These are phyloP conservation scores for Acrobasis suavella DNA, from an alignment of 2,888 invertebrate species.

Conservation along the genomic window DNA sequence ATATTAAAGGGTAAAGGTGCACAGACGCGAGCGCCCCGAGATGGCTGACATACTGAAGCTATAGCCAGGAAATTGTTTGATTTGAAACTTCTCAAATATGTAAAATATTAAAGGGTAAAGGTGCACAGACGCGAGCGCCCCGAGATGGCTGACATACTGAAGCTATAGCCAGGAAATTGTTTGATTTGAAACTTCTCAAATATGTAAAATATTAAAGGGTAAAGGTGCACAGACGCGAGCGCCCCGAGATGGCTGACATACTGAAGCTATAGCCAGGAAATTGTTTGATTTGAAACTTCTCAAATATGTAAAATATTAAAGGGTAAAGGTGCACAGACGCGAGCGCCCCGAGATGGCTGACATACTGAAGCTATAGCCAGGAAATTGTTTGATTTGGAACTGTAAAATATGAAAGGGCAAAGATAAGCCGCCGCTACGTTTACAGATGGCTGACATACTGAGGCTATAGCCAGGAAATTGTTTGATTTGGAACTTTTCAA, in stretches of 20 bases:
- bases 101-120: too few species aligned
- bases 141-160: too few species aligned
- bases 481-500: too few species aligned
- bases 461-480: too few species aligned
- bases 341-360: conserved; percentile 36
- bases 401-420: neutral
- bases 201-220: conserved; percentile 44
- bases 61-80: too few species aligned
- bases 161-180: neutral
- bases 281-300: neutral
- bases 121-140: too few species aligned
- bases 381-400: neutral
- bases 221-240: conserved; percentile 35
- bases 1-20: too few species aligned
- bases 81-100: too few species aligned
- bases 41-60: too few species aligned
- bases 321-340: conserved; percentile 45
- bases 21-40: too few species aligned
- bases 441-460: too few species aligned
- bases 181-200: neutral
- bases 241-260: conserved; percentile 38
- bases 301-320: conserved; percentile 34
- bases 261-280: neutral
- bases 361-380: conserved; percentile 19
- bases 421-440: too few species aligned